Evolutionary conservation across 2,888 invertebrate species (phyloP).

Genomic region (Harpalus rufipes): DNA sequence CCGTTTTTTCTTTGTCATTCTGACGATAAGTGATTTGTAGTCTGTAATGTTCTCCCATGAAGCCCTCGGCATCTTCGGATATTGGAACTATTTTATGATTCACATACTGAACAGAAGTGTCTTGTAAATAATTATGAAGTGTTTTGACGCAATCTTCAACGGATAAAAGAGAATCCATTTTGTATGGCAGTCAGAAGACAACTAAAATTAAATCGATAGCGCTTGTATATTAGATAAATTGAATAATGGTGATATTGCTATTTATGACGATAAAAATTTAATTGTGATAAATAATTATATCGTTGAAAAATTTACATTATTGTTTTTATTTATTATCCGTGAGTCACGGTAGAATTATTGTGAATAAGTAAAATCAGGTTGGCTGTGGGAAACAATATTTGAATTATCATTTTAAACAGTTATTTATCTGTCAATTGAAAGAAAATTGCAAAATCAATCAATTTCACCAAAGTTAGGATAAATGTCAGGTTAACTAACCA

Average conservation of each 20-base stretch:
- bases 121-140: constrained; percentile 22
- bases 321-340: too few relatives aligned
- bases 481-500: too few relatives aligned
- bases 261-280: neutral
- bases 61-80: constrained; percentile 67
- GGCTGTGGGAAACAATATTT: too few relatives aligned
- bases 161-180: constrained; percentile 12
- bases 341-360: too few relatives aligned
- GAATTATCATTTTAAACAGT: too few relatives aligned
- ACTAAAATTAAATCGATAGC: neutral
- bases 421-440: too few relatives aligned
- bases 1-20: constrained; percentile 29
- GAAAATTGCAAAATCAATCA: too few relatives aligned
- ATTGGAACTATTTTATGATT: neutral
- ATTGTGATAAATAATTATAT: too few relatives aligned
- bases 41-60: constrained; percentile 70
- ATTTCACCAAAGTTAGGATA: too few relatives aligned
- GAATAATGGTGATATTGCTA: neutral
- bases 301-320: too few relatives aligned
- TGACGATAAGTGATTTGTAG: constrained; percentile 65
- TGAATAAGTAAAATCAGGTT: too few relatives aligned
- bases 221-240: neutral
- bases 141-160: constrained; percentile 3
- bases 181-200: neutral
- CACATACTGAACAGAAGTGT: constrained; percentile 18